phyloP scores from a whole-genome alignment of 2,888 invertebrate species.

The Mylabris sibirica region DNA sequence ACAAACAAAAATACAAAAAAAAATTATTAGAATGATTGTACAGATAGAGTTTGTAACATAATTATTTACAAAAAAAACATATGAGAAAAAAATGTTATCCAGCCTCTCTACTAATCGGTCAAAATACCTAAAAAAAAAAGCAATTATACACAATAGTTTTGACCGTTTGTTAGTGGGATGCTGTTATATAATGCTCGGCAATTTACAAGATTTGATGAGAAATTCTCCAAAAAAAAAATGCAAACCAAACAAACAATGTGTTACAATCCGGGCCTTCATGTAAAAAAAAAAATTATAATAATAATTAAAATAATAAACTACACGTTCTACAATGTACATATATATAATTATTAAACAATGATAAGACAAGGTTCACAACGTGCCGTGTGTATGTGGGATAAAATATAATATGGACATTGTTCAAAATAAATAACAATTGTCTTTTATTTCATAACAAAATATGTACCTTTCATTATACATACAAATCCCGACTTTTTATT shows the following conservation, averaged over 20 bases:
- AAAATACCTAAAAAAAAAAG: conserved; percentile 7
- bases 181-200: conserved; percentile 63
- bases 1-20: conserved; percentile 28
- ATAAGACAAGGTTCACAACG: conserved; percentile 90
- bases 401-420: conserved; percentile 88
- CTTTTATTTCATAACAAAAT: conserved; percentile 31
- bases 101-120: conserved; percentile 43
- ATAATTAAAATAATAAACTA: conserved; percentile 48
- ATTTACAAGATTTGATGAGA: conserved; percentile 34
- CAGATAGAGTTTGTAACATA: conserved; percentile 63
- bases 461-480: conserved; percentile 4
- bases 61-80: conserved; percentile 34
- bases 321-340: conserved; percentile 74
- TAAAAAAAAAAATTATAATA: not conserved
- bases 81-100: conserved; percentile 59
- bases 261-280: conserved; percentile 69
- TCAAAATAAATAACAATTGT: conserved; percentile 72
- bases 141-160: not conserved
- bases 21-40: conserved; percentile 60
- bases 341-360: conserved; percentile 73
- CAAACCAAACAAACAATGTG: not conserved
- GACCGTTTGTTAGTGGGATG: conserved; percentile 39
- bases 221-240: not conserved
- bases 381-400: conserved; percentile 89
- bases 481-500: not conserved